A percentile compares a stretch with the other conserved stretches of the same genome.
Conservation (phyloP, 2,888 invertebrate genomes). For the Poecilus cupreus region DNA sequence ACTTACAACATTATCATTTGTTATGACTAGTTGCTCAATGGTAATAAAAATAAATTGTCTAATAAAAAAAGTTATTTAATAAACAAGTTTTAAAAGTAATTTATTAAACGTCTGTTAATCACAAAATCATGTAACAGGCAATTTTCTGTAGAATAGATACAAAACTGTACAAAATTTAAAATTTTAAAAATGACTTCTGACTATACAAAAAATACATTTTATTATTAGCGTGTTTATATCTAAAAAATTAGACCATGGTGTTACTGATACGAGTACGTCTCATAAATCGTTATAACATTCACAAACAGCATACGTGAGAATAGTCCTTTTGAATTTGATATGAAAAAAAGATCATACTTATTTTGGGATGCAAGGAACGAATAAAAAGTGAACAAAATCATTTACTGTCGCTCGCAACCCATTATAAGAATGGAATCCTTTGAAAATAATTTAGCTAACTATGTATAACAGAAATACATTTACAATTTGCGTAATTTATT, state of each 20-base stretch:
- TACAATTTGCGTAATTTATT: constrained; percentile 47
- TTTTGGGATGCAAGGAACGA: constrained; percentile 30
- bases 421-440: constrained; percentile 44
- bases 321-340: constrained; percentile 47
- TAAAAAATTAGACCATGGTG: constrained; percentile 52
- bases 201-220: constrained; percentile 58
- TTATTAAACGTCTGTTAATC: constrained; percentile 56
- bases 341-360: constrained; percentile 45
- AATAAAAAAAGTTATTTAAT: constrained; percentile 24
- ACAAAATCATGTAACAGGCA: constrained; percentile 56
- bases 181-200: constrained; percentile 55
- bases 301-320: constrained; percentile 37
- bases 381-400: not conserved
- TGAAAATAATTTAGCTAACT: constrained; percentile 37
- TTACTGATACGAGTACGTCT: constrained; percentile 48
- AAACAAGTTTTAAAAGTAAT: constrained; percentile 54
- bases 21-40: not conserved
- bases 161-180: constrained; percentile 58
- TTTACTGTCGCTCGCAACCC: constrained; percentile 31
- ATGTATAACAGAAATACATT: constrained; percentile 51
- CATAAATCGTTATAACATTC: constrained; percentile 33
- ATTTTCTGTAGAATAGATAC: constrained; percentile 58
- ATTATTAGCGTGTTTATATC: constrained; percentile 47
- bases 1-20: not conserved
- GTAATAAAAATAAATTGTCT: not conserved